Base-by-base conservation (phyloP, 2,888 invertebrate genomes). In the Papilio elwesi region DNA sequence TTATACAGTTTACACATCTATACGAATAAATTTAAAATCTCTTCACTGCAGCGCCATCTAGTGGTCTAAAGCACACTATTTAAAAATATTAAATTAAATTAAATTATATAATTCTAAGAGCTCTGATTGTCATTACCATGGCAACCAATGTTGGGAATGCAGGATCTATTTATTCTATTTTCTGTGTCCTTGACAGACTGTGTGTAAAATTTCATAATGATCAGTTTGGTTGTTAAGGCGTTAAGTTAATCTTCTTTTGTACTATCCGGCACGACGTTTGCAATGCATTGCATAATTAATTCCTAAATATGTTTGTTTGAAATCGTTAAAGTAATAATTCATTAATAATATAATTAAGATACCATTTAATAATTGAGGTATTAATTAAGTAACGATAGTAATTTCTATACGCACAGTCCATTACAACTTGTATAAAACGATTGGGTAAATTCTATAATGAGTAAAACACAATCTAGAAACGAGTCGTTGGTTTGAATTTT, bases 1-100 rank as follows among this genome's bases (percentile, higher is more conserved):
- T 78, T 47, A 36, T 81, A 48, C 81, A 81, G 62, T 75, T 80
- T 36, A 74, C 79, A 9, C 75, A 76, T 64, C n/a, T 74, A 9
- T 75, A 71, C 73, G 69, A 69, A 10, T 11, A 38, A 64, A 16
- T 16, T 38, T 11, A 53, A 3, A 51, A n/a, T 51, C 0, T n/a
- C 12, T 1, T 6, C 51, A 51, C 12, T 51, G n/a, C 9, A 43
- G 8, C 43, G 9, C 7, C 43, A 43, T 9, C 9, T 4, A 43
- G 9, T 9, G 7, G 43, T 43, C 43, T 9, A 5, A 43, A 9
- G n/a, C 11, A 51, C 11, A 51, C 26, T 4, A n/a, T n/a, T n/a
- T n/a, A n/a, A n/a, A n/a, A n/a, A n/a, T n/a, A n/a, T n/a, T n/a
- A n/a, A n/a, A n/a, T n/a, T n/a, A n/a, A n/a, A n/a, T n/a, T n/a